phyloP scores from a whole-genome alignment of 2,113 vertebrate species.

The Egretta garzetta region DNA sequence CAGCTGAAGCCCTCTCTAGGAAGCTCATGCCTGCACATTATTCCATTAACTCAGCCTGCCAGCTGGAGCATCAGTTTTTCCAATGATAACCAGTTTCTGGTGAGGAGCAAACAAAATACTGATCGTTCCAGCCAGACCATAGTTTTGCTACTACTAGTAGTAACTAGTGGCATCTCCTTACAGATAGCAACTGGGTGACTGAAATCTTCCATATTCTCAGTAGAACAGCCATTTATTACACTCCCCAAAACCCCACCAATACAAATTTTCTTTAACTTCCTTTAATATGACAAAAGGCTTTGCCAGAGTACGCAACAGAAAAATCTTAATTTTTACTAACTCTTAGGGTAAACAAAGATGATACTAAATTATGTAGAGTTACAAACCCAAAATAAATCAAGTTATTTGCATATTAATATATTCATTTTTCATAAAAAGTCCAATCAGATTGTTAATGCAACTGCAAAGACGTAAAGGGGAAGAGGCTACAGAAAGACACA shows the following conservation, averaged over 20 bases:
- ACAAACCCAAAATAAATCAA: neutral
- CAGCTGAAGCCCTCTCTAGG: neutral
- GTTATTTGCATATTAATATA: neutral
- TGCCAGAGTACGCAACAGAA: neutral
- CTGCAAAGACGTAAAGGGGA: neutral
- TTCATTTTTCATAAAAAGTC: neutral
- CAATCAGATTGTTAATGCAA: neutral
- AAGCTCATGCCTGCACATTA: neutral
- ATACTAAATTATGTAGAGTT: neutral
- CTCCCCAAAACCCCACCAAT: neutral
- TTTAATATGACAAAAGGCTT: neutral
- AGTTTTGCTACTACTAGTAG: neutral
- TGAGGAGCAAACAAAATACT: neutral
- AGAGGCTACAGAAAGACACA: neutral
- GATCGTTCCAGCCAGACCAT: neutral
- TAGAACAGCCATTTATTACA: neutral
- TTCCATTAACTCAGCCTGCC: neutral
- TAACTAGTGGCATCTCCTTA: neutral
- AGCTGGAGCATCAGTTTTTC: neutral
- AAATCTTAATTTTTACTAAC: neutral
- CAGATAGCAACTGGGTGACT: accelerated
- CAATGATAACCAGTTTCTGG: neutral
- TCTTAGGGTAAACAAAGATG: neutral
- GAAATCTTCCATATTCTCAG: neutral
- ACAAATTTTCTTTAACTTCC: neutral